Conservation (phyloP, 2,113 vertebrate genomes). For the Mustela lutreola region DNA sequence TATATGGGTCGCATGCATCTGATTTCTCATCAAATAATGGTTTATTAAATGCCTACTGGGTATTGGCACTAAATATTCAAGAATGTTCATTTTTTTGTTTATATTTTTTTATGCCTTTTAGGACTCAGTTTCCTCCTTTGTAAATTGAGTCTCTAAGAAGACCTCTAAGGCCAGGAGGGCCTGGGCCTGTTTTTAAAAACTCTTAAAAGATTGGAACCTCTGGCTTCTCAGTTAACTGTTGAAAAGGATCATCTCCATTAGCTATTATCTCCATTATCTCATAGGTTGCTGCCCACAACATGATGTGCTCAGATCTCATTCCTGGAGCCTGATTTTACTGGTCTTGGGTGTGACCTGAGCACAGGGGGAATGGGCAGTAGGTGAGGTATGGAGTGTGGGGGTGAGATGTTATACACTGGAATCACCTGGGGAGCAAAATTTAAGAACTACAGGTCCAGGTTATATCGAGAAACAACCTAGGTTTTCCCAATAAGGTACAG, state of each 20-base stretch:
- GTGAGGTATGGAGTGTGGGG: not conserved
- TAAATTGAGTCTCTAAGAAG: not conserved
- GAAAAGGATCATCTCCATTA: not conserved
- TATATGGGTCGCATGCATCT: not conserved
- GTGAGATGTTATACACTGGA: not conserved
- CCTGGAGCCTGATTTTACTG: not conserved
- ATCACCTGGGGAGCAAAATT: not conserved
- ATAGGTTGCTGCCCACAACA: not conserved
- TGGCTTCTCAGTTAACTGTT: not conserved
- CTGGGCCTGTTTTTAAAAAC: not conserved
- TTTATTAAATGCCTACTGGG: not conserved
- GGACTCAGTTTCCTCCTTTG: not conserved
- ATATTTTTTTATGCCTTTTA: not conserved
- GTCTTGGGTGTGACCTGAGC: not conserved
- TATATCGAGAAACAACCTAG: not conserved
- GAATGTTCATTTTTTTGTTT: not conserved
- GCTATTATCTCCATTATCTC: not conserved
- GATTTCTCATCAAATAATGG: not conserved
- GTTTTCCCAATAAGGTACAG: not conserved
- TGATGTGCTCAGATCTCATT: not conserved
- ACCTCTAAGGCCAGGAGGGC: not conserved
- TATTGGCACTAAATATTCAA: not conserved
- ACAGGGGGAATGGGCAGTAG: not conserved
- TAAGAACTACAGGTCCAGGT: not conserved
- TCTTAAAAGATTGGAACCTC: not conserved